phyloP scores from a whole-genome alignment of 37 sponge, comb jelly and placozoan species.

The Beroe ovata region DNA sequence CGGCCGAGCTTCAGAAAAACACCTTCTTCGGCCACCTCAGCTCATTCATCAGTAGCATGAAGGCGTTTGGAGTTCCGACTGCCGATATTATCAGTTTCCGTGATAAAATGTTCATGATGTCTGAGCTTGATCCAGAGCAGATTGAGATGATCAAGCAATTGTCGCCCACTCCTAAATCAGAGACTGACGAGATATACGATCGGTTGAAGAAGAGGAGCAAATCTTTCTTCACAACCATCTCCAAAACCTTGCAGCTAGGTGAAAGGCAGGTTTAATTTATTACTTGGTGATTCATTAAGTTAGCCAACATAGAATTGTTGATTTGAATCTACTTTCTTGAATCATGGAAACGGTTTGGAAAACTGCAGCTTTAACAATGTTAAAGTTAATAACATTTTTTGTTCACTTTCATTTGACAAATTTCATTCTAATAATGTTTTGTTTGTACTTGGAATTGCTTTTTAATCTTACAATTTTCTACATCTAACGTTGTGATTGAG shows the following conservation, averaged over 20 bases:
- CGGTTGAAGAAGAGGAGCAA: neutral
- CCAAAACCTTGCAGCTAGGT: neutral
- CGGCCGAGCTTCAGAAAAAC: conserved; percentile 53
- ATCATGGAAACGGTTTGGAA: no score
- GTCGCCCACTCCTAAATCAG: neutral
- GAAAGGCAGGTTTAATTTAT: neutral
- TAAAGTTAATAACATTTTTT: no score
- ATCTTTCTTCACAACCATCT: neutral
- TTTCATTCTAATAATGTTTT: no score
- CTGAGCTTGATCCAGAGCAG: conserved; percentile 47
- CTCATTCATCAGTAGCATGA: conserved; percentile 50
- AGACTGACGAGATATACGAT: conserved; percentile 6
- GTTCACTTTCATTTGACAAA: no score
- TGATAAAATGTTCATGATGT: conserved; percentile 46
- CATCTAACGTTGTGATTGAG: no score
- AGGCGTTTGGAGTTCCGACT: conserved; percentile 22
- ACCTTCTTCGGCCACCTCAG: conserved; percentile 60
- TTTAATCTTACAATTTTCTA: no score
- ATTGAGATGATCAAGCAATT: conserved; percentile 17
- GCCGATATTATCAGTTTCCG: neutral
- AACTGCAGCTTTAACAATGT: no score
- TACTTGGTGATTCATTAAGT: no score
- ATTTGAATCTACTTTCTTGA: no score
- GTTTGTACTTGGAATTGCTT: no score
- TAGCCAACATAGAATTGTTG: no score